Base-by-base conservation (phyloP, 2,888 invertebrate genomes). In the Dynastes tityus region DNA sequence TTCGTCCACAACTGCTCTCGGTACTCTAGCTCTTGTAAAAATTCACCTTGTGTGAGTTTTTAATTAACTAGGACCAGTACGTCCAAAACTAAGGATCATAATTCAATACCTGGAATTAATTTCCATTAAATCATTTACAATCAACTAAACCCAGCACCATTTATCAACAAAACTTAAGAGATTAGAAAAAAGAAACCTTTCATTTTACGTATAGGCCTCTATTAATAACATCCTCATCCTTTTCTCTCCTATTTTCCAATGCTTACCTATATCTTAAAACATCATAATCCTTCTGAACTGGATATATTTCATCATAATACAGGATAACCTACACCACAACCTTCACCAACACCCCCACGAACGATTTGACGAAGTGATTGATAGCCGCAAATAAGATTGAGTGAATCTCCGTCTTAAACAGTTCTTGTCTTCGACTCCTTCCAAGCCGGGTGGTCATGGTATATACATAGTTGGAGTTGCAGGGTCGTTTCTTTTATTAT, bases 371-470 rank as follows among this genome's bases (percentile, higher is more conserved):
- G 16, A 16, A 53, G n/a, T 53, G 53, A 53, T 53, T 53, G 53
- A 53, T 53, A 53, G 16, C 53, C 16, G n/a, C 53, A 53, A 53
- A 53, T 53, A 53, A 53, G 53, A n/a, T 53, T 53, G 13, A 53
- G 53, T 53, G 16, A 53, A 53, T 53, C n/a, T n/a, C 53, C 2
- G n/a, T 53, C 32, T 37, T 37, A 4, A 37, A 37, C 32, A 37
- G 32, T 37, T 37, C 32, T 5, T 37, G 5, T 0, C 32, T 37
- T 5, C 16, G 16, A 16, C 0, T 16, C 16, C 16, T 16, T 16
- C 32, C 22, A 22, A 22, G 22, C 22, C 22, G 22, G 6, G 32
- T 37, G 32, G 32, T 32, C 32, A 5, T 5, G 2, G 2, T 32
- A 32, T 32, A 37, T 22, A 22, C 1, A 22, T 4, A 32, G 32